These are phyloP conservation scores for Microplitis manilae DNA, from an alignment of 2,888 invertebrate species.

Conservation along the genomic window DNA sequence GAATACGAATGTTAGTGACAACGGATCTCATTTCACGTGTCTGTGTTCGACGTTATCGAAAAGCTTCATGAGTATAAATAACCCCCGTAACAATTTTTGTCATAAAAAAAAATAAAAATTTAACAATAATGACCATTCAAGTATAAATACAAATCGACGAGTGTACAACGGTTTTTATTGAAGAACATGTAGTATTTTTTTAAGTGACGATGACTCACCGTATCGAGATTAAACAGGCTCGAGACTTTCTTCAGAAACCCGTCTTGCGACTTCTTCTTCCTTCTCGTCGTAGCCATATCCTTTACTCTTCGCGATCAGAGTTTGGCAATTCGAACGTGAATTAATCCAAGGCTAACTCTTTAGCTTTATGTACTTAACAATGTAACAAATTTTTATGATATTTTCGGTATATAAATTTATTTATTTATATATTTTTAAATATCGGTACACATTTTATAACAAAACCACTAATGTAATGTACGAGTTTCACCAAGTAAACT, in stretches of 20 bases:
- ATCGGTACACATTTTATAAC: neutral
- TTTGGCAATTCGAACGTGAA: constrained; percentile 8
- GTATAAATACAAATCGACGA: neutral
- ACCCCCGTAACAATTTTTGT: neutral
- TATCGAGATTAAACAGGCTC: constrained; percentile 86
- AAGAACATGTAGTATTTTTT: neutral
- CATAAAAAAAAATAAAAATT: neutral
- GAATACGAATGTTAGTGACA: neutral
- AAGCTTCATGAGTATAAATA: neutral
- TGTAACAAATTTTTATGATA: neutral
- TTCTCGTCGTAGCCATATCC: constrained; percentile 76
- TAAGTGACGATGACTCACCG: constrained; percentile 77
- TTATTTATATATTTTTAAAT: neutral
- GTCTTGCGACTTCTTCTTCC: constrained; percentile 80
- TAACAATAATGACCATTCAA: neutral
- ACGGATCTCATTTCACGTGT: neutral
- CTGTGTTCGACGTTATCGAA: neutral
- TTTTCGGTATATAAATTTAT: neutral
- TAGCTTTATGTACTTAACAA: neutral
- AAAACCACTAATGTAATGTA: neutral
- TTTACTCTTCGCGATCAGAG: constrained; percentile 20
- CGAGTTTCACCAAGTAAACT: neutral
- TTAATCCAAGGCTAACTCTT: constrained; percentile 22
- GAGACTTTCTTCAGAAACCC: constrained; percentile 90
- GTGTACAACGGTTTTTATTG: neutral